Conservation (phyloP, 1,140 invertebrate genomes). For the Bombus cullumanus region DNA sequence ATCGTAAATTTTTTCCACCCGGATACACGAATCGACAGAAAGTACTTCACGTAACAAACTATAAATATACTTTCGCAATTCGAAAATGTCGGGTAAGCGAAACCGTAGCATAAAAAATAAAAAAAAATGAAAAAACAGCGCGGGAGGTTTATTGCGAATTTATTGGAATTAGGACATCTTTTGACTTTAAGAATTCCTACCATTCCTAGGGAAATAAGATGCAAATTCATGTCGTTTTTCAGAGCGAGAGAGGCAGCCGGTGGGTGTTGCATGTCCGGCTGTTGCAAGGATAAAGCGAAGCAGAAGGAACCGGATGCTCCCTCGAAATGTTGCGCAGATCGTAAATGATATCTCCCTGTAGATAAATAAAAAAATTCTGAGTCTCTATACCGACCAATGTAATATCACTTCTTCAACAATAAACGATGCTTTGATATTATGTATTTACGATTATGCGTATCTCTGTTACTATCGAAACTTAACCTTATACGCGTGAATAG, state of each 20-base stretch:
- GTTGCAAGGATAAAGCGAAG: constrained; percentile 58
- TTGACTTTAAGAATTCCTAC: not conserved
- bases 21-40: not conserved
- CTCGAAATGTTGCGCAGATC: constrained; percentile 31
- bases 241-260: constrained; percentile 63
- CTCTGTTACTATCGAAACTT: not conserved
- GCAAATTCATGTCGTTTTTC: constrained; percentile 14
- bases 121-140: not conserved
- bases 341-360: constrained; percentile 21
- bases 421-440: not conserved
- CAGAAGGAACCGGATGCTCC: not conserved
- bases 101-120: not conserved
- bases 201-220: constrained; percentile 8
- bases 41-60: not conserved
- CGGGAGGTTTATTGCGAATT: not conserved
- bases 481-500: not conserved
- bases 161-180: not conserved
- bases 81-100: not conserved
- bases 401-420: not conserved
- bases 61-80: too few species aligned
- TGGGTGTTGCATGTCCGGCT: constrained; percentile 69
- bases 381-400: not conserved
- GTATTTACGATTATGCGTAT: not conserved
- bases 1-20: not conserved
- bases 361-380: constrained; percentile 1